Evolutionary conservation across 2,113 vertebrate genomes (phyloP), one percentile per base, ranked within the genome.

Genomic region (Clarias batrachus): DNA sequence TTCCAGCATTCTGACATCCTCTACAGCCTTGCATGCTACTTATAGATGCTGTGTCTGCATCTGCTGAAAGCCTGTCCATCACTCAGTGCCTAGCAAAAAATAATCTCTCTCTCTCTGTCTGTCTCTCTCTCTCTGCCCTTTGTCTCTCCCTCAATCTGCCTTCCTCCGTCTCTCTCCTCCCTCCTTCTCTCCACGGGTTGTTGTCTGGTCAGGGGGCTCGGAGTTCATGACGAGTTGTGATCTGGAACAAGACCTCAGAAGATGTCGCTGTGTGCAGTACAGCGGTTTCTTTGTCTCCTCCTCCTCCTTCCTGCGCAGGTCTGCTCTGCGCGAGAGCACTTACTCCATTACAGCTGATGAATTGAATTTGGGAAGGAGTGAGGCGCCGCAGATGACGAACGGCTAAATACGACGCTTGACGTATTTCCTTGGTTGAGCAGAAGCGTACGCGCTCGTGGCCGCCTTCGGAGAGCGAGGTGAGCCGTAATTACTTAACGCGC

Each of bases 281-380:
- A 82, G 56, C 33, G 12, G 56, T 41, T 27, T 80, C 41, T 16
- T 23, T 77, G 19, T 78, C 37, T n/a, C n/a, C n/a, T 63, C 30
- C 87, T 81, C 57, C 27, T 78, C 66, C 73, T 23, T 68, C 88
- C 63, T 80, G 83, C 59, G 68, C 70, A 14, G 17, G 16, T 90
- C 84, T 87, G 83, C 87, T 87, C 88, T 91, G 17, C 87, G 90
- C 88, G 84, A 91, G 89, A 90, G 92, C 90, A 91, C 93, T 89
- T 89, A 92, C 93, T 93, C 92, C 91, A 94, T 95, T 94, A 94
- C 87, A 80, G 83, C 89, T 94, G 93, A 94, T 93, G 91, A 94
- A 94, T 94, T 94, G 90, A 90, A 93, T 94, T 94, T 93, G 90
- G 88, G 4, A 21, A 92, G 88, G 90, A 88, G 89, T 85, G 60